Evolutionary conservation across 2,797 vertebrate species (phyloP).

Genomic region (Sorex maritimensis): DNA sequence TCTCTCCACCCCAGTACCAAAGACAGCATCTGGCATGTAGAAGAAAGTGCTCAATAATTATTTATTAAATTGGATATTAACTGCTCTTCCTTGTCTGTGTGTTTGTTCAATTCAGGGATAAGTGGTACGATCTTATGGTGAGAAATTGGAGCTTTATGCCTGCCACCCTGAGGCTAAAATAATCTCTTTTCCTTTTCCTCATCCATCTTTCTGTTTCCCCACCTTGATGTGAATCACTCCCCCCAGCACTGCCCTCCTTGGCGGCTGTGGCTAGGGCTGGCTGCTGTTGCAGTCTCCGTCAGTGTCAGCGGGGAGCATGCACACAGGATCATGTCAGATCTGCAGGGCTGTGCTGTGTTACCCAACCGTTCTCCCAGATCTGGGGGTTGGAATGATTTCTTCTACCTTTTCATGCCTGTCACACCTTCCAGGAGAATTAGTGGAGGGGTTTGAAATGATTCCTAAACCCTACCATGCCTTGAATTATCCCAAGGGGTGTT

Average conservation of each 20-base stretch:
- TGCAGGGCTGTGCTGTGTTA: accelerated
- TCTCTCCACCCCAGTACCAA: neutral
- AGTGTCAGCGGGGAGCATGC: neutral
- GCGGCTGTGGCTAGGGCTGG: neutral
- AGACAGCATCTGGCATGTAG: neutral
- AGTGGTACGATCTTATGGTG: neutral
- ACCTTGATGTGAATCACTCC: neutral
- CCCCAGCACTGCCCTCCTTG: accelerated
- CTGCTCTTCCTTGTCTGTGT: neutral
- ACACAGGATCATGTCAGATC: accelerated
- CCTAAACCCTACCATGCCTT: neutral
- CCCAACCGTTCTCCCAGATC: neutral
- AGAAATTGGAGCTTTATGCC: neutral
- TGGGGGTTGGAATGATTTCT: accelerated
- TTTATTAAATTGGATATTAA: constrained; percentile 20
- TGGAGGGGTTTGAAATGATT: neutral
- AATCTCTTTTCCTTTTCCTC: neutral
- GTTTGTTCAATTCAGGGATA: neutral
- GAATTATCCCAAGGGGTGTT: constrained; percentile 48
- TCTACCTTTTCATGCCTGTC: neutral
- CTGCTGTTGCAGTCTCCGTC: too few relatives aligned
- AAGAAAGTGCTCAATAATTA: neutral
- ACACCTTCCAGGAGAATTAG: constrained; percentile 12
- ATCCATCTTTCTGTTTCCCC: neutral
- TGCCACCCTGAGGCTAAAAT: neutral